Conservation (phyloP, 1,140 invertebrate species). For the Papilio glaucus region DNA sequence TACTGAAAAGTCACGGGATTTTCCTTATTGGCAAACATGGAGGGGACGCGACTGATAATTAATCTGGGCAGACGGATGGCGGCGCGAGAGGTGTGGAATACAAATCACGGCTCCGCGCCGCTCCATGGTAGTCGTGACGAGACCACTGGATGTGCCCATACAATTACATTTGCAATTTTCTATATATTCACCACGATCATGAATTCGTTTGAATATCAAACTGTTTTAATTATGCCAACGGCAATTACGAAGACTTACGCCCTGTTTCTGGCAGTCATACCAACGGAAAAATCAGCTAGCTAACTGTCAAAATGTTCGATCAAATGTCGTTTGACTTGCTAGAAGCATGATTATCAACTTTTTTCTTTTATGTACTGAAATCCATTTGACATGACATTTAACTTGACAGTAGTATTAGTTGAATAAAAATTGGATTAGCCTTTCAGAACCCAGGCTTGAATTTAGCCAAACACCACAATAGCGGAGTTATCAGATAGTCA, state of each 20-base stretch:
- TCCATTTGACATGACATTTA: too few relatives aligned
- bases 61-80: slow-evolving; percentile 76
- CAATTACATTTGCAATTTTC: slow-evolving; percentile 43
- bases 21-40: slow-evolving; percentile 79
- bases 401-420: too few relatives aligned
- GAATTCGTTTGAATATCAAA: background rate
- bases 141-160: slow-evolving; percentile 39
- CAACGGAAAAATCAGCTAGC: too few relatives aligned
- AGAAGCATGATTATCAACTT: too few relatives aligned
- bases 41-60: slow-evolving; percentile 73
- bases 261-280: too few relatives aligned
- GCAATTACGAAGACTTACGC: slow-evolving; percentile 18
- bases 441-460: too few relatives aligned
- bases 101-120: slow-evolving; percentile 58
- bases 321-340: too few relatives aligned
- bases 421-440: too few relatives aligned
- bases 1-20: slow-evolving; percentile 61
- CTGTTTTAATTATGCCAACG: background rate
- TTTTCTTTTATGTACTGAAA: too few relatives aligned
- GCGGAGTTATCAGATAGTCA: too few relatives aligned
- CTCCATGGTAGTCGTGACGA: slow-evolving; percentile 42
- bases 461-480: too few relatives aligned
- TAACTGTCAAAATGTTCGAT: too few relatives aligned
- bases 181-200: slow-evolving; percentile 34
- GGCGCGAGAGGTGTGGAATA: slow-evolving; percentile 64